A percentile compares a stretch with the other conserved stretches of the same genome.
These are phyloP conservation scores for Labia minor DNA, from an alignment of 2,888 invertebrate genomes.

Conservation along the genomic window DNA sequence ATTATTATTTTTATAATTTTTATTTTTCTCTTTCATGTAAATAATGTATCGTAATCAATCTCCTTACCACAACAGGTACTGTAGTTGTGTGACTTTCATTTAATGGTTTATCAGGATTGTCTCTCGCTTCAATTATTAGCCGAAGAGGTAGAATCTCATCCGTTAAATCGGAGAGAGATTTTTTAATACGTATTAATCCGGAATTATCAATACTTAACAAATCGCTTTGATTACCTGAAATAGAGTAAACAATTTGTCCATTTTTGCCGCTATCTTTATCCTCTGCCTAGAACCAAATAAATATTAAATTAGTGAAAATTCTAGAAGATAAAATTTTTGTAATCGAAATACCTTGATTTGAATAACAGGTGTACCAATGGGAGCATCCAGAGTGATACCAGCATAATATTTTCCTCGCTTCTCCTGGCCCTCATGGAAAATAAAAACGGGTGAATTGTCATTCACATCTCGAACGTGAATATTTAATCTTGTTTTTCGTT, in stretches of 20 bases:
- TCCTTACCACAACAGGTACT: slow-evolving; percentile 53
- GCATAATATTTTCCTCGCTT: slow-evolving; percentile 55
- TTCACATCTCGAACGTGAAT: slow-evolving; percentile 79
- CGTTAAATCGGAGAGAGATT: slow-evolving; percentile 41
- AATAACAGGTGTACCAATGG: slow-evolving; percentile 60
- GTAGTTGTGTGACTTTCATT: slow-evolving; percentile 51
- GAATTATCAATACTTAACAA: slow-evolving; percentile 66
- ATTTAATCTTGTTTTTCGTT: slow-evolving; percentile 45
- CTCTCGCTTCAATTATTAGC: slow-evolving; percentile 60
- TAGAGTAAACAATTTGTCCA: slow-evolving; percentile 47
- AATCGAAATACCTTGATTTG: slow-evolving; percentile 53
- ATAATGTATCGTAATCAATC: too few species aligned
- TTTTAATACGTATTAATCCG: slow-evolving; percentile 64
- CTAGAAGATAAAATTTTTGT: neutral
- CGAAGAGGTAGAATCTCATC: slow-evolving; percentile 64
- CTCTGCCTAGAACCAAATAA: slow-evolving; percentile 53
- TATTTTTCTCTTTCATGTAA: too few species aligned
- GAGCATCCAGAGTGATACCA: slow-evolving; percentile 59
- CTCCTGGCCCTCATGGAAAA: slow-evolving; percentile 51
- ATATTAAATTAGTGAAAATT: neutral
- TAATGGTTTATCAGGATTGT: slow-evolving; percentile 55
- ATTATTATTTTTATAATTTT: too few species aligned
- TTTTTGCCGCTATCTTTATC: slow-evolving; percentile 77
- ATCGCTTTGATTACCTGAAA: slow-evolving; percentile 40
- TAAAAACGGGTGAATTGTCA: slow-evolving; percentile 64